phyloP scores from a whole-genome alignment of 2,888 invertebrate species.

The Chorisops tibialis region DNA sequence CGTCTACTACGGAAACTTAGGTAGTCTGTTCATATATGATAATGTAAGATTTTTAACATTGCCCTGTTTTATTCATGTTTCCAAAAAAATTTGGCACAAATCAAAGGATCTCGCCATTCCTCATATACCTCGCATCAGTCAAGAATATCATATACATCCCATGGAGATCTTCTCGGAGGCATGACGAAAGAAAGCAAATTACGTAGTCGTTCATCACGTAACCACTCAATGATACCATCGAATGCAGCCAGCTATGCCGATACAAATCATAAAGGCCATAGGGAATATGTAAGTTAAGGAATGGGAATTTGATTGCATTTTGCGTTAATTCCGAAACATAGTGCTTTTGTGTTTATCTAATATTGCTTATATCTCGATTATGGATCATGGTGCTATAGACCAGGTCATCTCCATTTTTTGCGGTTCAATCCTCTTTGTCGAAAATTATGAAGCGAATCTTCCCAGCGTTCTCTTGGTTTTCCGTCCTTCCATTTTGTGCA shows the following conservation, averaged over 20 bases:
- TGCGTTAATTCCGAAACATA: no score
- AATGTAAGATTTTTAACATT: constrained; percentile 17
- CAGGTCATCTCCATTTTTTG: no score
- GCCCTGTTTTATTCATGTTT: not conserved
- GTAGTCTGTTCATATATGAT: constrained; percentile 49
- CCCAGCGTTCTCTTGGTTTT: no score
- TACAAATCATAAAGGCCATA: constrained; percentile 62
- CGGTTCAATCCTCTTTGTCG: no score
- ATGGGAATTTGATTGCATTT: no score
- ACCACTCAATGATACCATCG: constrained; percentile 63
- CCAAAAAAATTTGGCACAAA: not conserved
- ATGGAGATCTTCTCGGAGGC: constrained; percentile 83
- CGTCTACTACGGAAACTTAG: constrained; percentile 82
- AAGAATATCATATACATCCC: constrained; percentile 89
- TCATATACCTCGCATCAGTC: constrained; percentile 95
- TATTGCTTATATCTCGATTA: no score
- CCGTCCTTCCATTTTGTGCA: no score
- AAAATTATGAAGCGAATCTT: no score
- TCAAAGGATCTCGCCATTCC: constrained; percentile 77
- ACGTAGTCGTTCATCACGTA: constrained; percentile 70
- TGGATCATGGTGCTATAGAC: no score
- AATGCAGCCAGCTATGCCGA: constrained; percentile 59
- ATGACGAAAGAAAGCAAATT: constrained; percentile 86
- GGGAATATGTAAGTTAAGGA: constrained; percentile 72
- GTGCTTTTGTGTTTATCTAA: no score